Evolutionary conservation across 92 coral and sea anemone genomes (phyloP).

Genomic region (Siderastrea radians): DNA sequence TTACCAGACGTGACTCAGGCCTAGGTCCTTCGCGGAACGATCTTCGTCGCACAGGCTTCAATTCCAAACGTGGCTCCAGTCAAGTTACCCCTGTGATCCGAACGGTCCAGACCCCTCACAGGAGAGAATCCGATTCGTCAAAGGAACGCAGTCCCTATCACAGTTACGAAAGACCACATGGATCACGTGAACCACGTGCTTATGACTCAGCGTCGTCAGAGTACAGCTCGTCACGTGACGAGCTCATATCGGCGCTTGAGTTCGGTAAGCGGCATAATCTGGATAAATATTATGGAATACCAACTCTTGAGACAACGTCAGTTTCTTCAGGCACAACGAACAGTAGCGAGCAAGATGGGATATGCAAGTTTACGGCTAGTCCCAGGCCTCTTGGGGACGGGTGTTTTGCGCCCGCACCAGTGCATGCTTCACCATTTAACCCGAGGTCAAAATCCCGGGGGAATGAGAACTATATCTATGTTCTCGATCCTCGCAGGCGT

Average conservation of each 20-base stretch:
- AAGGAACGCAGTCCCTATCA: conserved; percentile 82
- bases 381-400: conserved; percentile 87
- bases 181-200: conserved; percentile 88
- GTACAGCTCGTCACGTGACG: conserved; percentile 99
- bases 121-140: conserved; percentile 79
- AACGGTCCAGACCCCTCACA: conserved; percentile 46
- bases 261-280: conserved; percentile 96
- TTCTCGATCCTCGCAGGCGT: conserved; percentile 80
- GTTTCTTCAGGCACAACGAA: conserved; percentile 95
- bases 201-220: conserved; percentile 99
- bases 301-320: conserved; percentile 97
- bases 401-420: conserved; percentile 84
- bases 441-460: conserved; percentile 87
- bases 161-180: conserved; percentile 64
- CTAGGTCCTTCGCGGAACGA: conserved; percentile 85
- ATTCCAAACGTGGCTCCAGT: conserved; percentile 80
- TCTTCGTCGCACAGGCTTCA: conserved; percentile 76
- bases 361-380: conserved; percentile 94
- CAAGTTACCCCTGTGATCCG: conserved; percentile 69
- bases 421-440: conserved; percentile 77
- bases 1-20: conserved; percentile 82
- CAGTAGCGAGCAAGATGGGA: conserved; percentile 98
- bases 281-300: conserved; percentile 95
- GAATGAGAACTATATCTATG: conserved; percentile 82
- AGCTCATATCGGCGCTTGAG: conserved; percentile 93